Base-by-base conservation (phyloP, 2,888 invertebrate genomes). In the Aleiodes testaceus region DNA sequence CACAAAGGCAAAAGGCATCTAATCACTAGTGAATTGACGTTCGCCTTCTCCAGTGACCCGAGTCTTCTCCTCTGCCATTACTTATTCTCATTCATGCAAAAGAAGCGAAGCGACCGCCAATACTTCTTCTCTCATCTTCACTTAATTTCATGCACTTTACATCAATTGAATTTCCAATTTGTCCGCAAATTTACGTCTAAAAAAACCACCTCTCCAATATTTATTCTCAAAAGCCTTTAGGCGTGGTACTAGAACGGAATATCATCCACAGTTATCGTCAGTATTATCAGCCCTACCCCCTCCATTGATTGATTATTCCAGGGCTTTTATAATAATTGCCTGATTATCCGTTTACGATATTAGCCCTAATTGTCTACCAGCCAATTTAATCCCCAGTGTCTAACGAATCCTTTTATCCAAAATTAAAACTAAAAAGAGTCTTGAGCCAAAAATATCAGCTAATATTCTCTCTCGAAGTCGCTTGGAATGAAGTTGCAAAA, bases 301-400 rank as follows among this genome's bases (percentile, higher is more conserved):
- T 44, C n/a, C 75, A 79, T 82, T 86, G 86, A 86, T 86, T 85
- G 85, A 85, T 86, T 81, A 82, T 78, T 73, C 71, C 50, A 70
- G 72, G 73, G 86, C 85, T 85, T 83, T 86, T 84, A 86, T 80
- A 84, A 83, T 85, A 84, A 86, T 86, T 85, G 80, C 79, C 30
- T 59, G 79, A 82, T 82, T 79, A 81, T 79, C 78, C 72, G 73
- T 72, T 74, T n/a, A 70, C 14, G 49, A 66, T 81, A 84, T 82
- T 55, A 36, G 55, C 55, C 55, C 16, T 36, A 55, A 55, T 55
- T 55, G 36, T 55, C 12, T 36, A 5, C 36, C 36, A 16, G 50
- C 14, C 50, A 50, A 50, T 50, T 49, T 16, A 6, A 18, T 36
- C 36, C 50, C 36, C 55, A 36, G 14, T 30, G 16, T 55, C 36